These are phyloP conservation scores for Botia almorhae DNA, from an alignment of 2,797 vertebrate genomes.

Conservation along the genomic window DNA sequence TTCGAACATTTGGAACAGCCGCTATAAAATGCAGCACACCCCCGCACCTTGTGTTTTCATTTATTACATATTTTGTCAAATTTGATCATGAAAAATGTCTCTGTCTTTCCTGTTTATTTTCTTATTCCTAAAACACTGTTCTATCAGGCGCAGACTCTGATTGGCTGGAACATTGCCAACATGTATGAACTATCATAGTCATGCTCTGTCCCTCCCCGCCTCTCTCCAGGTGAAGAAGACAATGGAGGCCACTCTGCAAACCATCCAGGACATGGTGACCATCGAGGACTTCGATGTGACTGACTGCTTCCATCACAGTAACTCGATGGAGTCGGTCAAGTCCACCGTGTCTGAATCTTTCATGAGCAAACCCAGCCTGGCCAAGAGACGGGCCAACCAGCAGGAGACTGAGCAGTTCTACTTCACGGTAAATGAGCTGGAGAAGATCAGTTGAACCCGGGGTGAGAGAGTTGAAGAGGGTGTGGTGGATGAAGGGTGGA, in stretches of 20 bases:
- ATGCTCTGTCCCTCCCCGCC: background rate
- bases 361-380: constrained; percentile 98
- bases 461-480: background rate
- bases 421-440: constrained; percentile 86
- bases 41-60: too few species aligned
- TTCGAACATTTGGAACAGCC: background rate
- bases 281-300: constrained; percentile 97
- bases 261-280: constrained; percentile 96
- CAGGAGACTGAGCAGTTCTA: constrained; percentile 99
- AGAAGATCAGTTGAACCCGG: background rate
- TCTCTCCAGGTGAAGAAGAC: constrained; percentile 92
- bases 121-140: too few species aligned
- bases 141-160: too few species aligned
- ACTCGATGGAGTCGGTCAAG: constrained; percentile 98
- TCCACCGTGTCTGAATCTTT: constrained; percentile 96
- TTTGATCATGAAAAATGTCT: too few species aligned
- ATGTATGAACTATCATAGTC: background rate
- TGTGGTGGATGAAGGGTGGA: background rate
- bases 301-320: constrained; percentile 98
- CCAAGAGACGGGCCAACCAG: constrained; percentile 95
- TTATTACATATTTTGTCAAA: too few species aligned
- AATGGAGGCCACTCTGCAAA: constrained; percentile 97
- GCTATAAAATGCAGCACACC: background rate
- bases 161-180: background rate
- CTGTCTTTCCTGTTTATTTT: too few species aligned